Evolutionary conservation across 1,140 invertebrate genomes (phyloP).

Genomic region (Pissodes strobi): DNA sequence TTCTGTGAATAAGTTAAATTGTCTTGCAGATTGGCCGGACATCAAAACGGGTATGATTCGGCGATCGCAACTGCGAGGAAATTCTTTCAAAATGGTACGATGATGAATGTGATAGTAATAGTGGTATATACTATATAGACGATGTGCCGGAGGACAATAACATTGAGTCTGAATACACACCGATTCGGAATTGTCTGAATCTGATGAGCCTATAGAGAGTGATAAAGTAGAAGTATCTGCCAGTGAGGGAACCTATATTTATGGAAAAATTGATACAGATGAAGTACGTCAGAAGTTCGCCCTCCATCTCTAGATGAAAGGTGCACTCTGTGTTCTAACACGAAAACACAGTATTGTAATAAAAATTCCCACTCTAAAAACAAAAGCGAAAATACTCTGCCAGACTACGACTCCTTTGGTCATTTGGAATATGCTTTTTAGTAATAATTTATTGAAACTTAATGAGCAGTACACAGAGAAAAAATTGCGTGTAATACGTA

Average conservation of each 20-base stretch:
- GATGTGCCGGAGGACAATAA: no score
- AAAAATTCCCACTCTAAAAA: neutral
- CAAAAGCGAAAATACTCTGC: neutral
- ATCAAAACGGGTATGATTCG: no score
- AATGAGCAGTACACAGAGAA: neutral
- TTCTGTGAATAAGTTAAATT: no score
- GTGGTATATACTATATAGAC: no score
- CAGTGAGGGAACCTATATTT: neutral
- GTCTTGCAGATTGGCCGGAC: no score
- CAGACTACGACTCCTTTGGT: neutral
- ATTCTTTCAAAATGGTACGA: no score
- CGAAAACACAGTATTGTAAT: neutral
- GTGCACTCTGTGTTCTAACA: no score
- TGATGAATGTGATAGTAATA: no score
- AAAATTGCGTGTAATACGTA: neutral
- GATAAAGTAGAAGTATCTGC: neutral
- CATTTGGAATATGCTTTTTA: neutral
- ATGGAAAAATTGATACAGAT: neutral
- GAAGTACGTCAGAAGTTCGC: neutral
- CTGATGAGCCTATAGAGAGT: no score
- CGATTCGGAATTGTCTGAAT: no score
- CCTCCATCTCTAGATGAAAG: neutral
- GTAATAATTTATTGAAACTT: neutral
- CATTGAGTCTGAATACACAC: no score
- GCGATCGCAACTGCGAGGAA: no score